Evolutionary conservation across 2,113 vertebrate genomes (phyloP), one percentile per base, ranked within the genome.

Genomic region (Pyxicephalus adspersus): DNA sequence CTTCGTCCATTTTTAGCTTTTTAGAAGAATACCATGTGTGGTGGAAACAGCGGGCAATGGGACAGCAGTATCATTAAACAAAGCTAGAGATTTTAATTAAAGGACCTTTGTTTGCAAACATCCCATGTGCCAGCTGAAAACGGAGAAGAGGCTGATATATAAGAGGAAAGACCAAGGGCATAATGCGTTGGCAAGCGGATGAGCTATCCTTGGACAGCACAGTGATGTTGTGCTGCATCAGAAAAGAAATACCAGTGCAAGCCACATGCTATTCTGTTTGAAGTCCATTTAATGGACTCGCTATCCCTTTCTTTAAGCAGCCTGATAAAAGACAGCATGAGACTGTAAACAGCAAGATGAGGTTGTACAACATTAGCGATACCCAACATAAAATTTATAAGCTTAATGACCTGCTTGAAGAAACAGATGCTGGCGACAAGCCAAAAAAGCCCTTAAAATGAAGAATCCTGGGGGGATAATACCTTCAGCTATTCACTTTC

Each of bases 261-360:
- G 25, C 23, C 64, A 25, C n/a, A 45, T 68, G 22, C 38, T 18
- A 70, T 58, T 57, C 71, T 77, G 64, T 60, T 70, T 80, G 34
- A 70, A 80, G 77, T 70, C 34, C 34, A 60, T 80, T 71, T 71
- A 58, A 61, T 80, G 55, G 29, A 61, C 65, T 50, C 61, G 26
- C 67, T 45, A 72, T 63, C 78, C 78, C 78, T 72, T 64, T 70
- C 38, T 38, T 72, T 57, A 29, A 71, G 52, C 66, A 29, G 77
- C 26, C 68, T 80, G 65, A 80, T 80, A 80, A 80, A 22, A 80
- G 57, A 80, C 78, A 80, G 78, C 67, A 54, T 80, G 78, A 64
- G 38, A 45, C 60, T 80, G 67, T 72, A 80, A 80, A 72, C 22
- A 72, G 66, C 34, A 60, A 61, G 25, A 71, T n/a, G 66, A 80